Base-by-base conservation (phyloP, 2,797 vertebrate genomes). In the Helostoma temminkii region DNA sequence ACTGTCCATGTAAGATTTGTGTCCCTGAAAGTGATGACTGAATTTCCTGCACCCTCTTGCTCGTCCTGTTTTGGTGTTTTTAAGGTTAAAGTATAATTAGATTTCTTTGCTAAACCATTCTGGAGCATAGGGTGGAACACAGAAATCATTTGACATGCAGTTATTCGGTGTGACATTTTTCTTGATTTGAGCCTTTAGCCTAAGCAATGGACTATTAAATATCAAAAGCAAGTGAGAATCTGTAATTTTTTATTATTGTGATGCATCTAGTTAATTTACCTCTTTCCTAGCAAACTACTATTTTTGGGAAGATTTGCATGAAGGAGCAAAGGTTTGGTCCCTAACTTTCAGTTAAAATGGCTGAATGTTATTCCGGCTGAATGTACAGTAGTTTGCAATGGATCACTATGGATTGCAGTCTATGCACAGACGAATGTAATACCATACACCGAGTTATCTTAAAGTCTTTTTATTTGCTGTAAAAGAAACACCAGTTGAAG, bases 231-330 rank as follows among this genome's bases (percentile, higher is more conserved):
- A 19, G 21, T 34, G 16, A 37, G 32, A 6, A n/a, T n/a, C n/a
- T n/a, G n/a, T n/a, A 24, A n/a, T 47, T 18, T 41, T 57, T 48
- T 28, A 18, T 15, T 14, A 12, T 49, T 32, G 19, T 32, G 24
- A 37, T 37, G 63, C 28, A n/a, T 22, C 16, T 36, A 28, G 9
- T 66, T 47, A 12, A 52, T 32, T 42, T 39, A 47, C 21, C 32
- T 43, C n/a, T n/a, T n/a, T n/a, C n/a, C n/a, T n/a, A n/a, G n/a
- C n/a, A n/a, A n/a, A n/a, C n/a, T n/a, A n/a, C n/a, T n/a, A n/a
- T n/a, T n/a, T n/a, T n/a, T n/a, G n/a, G n/a, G n/a, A n/a, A n/a
- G n/a, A n/a, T n/a, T n/a, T n/a, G n/a, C n/a, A n/a, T n/a, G n/a
- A n/a, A n/a, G n/a, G n/a, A 32, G 30, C 30, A 32, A 32, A 8